Conservation (phyloP, 2,797 vertebrate species). For the Rhodeus uyekii region DNA sequence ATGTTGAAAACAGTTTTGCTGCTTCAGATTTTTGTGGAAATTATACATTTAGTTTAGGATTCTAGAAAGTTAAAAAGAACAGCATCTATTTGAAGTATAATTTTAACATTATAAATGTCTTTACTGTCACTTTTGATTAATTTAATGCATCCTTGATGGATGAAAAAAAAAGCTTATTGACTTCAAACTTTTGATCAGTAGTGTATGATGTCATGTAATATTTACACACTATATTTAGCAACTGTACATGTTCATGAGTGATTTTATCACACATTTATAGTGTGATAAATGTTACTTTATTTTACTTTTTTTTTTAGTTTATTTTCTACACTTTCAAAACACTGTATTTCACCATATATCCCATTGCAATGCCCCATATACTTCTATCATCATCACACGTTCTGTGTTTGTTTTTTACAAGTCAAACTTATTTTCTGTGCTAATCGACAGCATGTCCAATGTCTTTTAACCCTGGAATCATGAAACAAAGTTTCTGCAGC, state of each 20-base stretch:
- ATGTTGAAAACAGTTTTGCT: background rate
- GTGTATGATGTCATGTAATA: background rate
- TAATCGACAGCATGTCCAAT: background rate
- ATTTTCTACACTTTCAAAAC: background rate
- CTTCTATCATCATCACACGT: background rate
- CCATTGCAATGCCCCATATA: background rate
- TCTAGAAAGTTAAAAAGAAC: background rate
- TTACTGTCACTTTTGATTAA: background rate
- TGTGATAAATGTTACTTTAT: too few species aligned
- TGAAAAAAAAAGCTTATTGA: background rate
- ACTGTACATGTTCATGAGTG: background rate
- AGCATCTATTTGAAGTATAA: background rate
- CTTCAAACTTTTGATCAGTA: background rate
- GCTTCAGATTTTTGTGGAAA: too few species aligned
- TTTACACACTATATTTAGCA: too few species aligned
- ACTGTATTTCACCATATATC: background rate
- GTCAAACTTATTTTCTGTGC: background rate
- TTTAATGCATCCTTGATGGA: background rate
- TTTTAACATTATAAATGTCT: background rate
- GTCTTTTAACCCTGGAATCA: background rate
- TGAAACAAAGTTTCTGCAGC: slow-evolving; percentile 9
- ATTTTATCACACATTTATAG: background rate
- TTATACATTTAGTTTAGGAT: background rate
- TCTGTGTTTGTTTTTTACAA: background rate
- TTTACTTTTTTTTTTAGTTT: too few species aligned